Conservation (phyloP, 2,797 vertebrate species). For the Falco naumanni region DNA sequence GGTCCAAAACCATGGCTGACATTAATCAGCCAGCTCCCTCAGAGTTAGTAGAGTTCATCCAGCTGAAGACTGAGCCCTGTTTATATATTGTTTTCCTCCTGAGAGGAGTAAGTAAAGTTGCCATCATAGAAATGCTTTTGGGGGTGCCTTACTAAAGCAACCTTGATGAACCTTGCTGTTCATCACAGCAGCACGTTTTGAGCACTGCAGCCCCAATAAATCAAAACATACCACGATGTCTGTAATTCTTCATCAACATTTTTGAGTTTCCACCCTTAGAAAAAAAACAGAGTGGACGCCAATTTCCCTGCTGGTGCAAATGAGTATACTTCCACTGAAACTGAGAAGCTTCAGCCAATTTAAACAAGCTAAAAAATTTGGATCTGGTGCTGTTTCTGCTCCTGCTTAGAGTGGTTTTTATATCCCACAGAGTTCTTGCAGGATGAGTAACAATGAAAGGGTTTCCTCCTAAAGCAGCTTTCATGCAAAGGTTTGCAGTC, state of each 20-base stretch:
- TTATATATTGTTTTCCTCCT: not conserved
- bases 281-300: not conserved
- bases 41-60: not conserved
- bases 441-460: not conserved
- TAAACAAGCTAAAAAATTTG: not conserved
- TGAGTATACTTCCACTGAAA: not conserved
- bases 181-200: not conserved
- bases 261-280: not conserved
- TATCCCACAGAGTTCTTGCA: not conserved
- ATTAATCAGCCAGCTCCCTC: not conserved
- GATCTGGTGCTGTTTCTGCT: not conserved
- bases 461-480: not conserved
- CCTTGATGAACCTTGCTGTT: not conserved
- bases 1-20: not conserved
- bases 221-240: not conserved
- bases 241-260: not conserved
- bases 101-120: not conserved
- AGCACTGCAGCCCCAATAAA: not conserved
- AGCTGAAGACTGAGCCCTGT: not conserved
- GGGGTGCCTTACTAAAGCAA: not conserved
- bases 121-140: not conserved
- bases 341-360: not conserved
- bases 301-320: not conserved
- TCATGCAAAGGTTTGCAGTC: not conserved
- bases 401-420: not conserved